A percentile compares a stretch with the other conserved stretches of the same genome.
Evolutionary conservation across 2,888 invertebrate species (phyloP).

Genomic region (Zygogramma bicolorata): DNA sequence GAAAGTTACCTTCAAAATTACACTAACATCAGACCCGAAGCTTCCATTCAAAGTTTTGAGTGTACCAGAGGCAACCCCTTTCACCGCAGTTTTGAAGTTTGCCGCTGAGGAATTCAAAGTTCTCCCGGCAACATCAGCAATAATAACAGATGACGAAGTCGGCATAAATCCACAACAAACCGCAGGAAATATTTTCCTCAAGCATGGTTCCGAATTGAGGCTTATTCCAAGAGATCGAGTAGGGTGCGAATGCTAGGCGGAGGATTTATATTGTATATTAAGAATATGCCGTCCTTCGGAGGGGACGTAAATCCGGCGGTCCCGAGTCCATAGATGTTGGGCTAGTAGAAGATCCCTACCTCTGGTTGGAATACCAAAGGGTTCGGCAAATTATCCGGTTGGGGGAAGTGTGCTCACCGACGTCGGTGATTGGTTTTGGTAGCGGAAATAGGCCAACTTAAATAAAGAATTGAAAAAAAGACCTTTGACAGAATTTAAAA

Average conservation of each 20-base stretch:
- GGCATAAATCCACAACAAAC: conserved; percentile 99
- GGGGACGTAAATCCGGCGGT: too few species aligned
- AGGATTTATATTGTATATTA: conserved; percentile 20
- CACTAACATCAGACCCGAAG: conserved; percentile 99
- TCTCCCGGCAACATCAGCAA: conserved; percentile 97
- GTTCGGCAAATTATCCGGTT: too few species aligned
- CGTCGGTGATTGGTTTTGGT: too few species aligned
- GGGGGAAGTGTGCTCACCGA: too few species aligned
- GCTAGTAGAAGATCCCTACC: too few species aligned
- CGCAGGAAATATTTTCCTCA: conserved; percentile 96
- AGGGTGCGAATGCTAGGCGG: conserved; percentile 68
- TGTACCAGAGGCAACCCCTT: conserved; percentile 97
- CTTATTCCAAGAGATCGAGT: conserved; percentile 98
- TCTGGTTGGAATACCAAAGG: too few species aligned
- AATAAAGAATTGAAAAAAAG: too few species aligned
- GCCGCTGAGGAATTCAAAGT: conserved; percentile 99
- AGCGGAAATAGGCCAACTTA: too few species aligned
- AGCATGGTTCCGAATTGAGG: conserved; percentile 96
- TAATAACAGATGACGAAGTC: conserved; percentile 99
- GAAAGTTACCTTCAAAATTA: conserved; percentile 99
- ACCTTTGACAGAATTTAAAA: too few species aligned
- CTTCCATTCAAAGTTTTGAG: conserved; percentile 98
- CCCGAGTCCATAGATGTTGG: too few species aligned
- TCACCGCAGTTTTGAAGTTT: conserved; percentile 98
- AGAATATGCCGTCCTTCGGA: too few species aligned